Evolutionary conservation across 2,888 invertebrate genomes (phyloP), one percentile per base, ranked within the genome.

Genomic region (Mamestra brassicae): DNA sequence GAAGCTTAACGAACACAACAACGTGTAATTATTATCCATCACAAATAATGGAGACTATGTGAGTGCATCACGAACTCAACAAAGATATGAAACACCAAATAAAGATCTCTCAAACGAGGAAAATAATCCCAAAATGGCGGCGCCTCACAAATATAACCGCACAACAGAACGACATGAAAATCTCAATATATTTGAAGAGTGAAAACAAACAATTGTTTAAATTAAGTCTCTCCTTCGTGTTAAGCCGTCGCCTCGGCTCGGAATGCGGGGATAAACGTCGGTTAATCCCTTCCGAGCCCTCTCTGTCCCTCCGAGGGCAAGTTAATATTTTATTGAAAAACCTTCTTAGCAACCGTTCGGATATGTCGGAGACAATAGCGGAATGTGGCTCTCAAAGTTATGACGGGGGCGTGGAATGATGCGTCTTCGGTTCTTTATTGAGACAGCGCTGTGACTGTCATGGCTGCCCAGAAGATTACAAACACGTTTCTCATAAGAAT

Each of bases 311-410:
- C 71, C 38, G 80, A 83, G 87, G 87, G 81, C 84, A 83, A 86
- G 86, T 88, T 89, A 84, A 89, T 88, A 88, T 86, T 88, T 88
- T 87, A 89, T 87, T 87, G 84, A 87, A 85, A 85, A 88, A 86
- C 87, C 85, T 84, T 81, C 84, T 87, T 87, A 86, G 83, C 76
- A 87, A 84, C 85, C 73, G 78, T 81, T 77, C 66, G 70, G 79
- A 84, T 84, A 81, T 84, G 86, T 84, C 55, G 81, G 83, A 84
- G 85, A 87, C 86, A 86, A 85, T 81, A 64, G 79, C 10, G 69
- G 74, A 8, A 76, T 74, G 73, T 36, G 84, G 72, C 58, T 65
- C 75, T 84, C 77, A 87, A 87, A 76, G 47, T 85, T 72, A 64
- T 52, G 60, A 54, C 61, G 38, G 61, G 34, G 60, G 55, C 52